Conservation (phyloP, 2,797 vertebrate species). For the Gymnodraco acuticeps region DNA sequence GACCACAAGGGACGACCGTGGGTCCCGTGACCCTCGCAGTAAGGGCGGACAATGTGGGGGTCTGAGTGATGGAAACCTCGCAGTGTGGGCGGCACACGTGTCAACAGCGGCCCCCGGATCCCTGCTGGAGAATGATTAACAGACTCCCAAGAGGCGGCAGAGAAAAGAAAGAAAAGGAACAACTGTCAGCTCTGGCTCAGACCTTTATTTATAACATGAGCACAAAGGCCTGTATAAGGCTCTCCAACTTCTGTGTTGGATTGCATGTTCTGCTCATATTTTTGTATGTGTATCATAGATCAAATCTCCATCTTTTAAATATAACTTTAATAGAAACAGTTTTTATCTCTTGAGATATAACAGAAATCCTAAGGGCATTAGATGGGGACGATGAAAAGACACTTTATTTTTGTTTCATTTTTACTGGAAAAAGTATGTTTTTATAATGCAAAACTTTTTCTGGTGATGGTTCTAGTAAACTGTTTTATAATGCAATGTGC, state of each 20-base stretch:
- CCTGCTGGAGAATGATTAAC: slow-evolving; percentile 55
- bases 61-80: slow-evolving; percentile 53
- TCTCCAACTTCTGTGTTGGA: slow-evolving; percentile 25
- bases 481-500: too few species aligned
- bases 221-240: slow-evolving; percentile 32
- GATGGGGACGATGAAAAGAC: not conserved
- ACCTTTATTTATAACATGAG: slow-evolving; percentile 54
- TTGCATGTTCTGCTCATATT: slow-evolving; percentile 33
- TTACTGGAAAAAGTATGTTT: not conserved
- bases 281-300: slow-evolving; percentile 26
- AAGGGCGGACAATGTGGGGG: slow-evolving; percentile 19
- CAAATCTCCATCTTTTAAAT: slow-evolving; percentile 16
- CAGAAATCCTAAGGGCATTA: not conserved
- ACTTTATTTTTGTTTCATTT: slow-evolving; percentile 4
- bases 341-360: slow-evolving; percentile 16
- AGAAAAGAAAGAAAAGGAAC: slow-evolving; percentile 56
- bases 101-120: slow-evolving; percentile 60
- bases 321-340: slow-evolving; percentile 19
- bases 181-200: slow-evolving; percentile 53
- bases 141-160: slow-evolving; percentile 62
- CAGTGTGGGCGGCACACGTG: slow-evolving; percentile 65
- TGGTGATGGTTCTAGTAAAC: too few species aligned
- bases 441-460: too few species aligned
- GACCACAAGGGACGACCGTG: slow-evolving; percentile 53
- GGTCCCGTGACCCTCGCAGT: slow-evolving; percentile 25